Evolutionary conservation across 2,113 vertebrate genomes (phyloP), one percentile per base, ranked within the genome.

Genomic region (Neodon shergylaensis): DNA sequence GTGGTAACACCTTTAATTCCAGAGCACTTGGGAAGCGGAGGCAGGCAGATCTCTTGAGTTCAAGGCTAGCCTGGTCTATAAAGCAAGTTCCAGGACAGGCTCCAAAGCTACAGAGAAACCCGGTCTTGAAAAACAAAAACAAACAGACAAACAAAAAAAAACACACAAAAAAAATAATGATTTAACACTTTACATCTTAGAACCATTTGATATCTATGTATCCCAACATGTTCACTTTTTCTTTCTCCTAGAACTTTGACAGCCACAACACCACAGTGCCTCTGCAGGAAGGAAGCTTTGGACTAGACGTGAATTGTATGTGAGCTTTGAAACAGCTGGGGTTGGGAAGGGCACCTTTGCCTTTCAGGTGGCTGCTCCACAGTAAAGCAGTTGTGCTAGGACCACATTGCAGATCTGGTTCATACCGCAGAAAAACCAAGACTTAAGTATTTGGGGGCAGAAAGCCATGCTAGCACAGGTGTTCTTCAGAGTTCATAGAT

Each of bases 241-340:
- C 4, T 85, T 73, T 86, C 54, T 74, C 11, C 44, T 96, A 99
- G 99, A 98, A 95, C 72, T 99, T 99, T 97, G 98, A 98, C 73
- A 98, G 97, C 24, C 97, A 98, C 49, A 94, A 81, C 84, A 96
- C 97, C 17, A 5, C 88, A 61, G 97, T 68, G 94, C 97, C 97
- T 82, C 87, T 98, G 61, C 65, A 97, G 90, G 98, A 98, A 97
- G 94, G 31, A 73, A 98, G 96, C 36, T 85, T 92, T 88, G 91
- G 88, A 88, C 83, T 94, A 65, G 88, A 96, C 82, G 96, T 68
- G 93, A 97, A 99, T 99, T 98, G 97, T 98, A 93, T 76, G 79
- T 97, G 65, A 96, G 8, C 96, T 95, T 91, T 79, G 28, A 95
- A 94, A 95, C 74, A 74, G 90, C 31, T 73, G 66, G 92, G 94